Percentiles rank a stretch among this genome's conserved stretches.
Conservation (phyloP, 1,140 invertebrate species). For the Macrosteles quadrilineatus region DNA sequence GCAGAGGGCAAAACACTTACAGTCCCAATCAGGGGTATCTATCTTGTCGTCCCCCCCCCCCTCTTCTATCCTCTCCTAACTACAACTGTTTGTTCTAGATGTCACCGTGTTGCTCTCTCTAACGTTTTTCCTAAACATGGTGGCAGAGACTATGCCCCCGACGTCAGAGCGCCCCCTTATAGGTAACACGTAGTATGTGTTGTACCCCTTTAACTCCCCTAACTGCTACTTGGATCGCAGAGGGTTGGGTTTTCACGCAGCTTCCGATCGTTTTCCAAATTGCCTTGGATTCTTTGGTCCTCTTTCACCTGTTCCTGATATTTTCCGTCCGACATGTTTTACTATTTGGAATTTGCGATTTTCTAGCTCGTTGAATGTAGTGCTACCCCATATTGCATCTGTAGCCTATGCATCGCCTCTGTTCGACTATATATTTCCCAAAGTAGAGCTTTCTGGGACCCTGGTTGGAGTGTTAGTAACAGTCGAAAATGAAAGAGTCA, state of each 20-base stretch:
- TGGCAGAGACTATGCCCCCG: slow-evolving; percentile 64
- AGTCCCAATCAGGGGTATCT: neutral
- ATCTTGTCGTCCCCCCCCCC: slow-evolving; percentile 20
- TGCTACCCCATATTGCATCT: slow-evolving; percentile 18
- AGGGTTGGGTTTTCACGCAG: slow-evolving; percentile 37
- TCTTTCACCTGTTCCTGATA: slow-evolving; percentile 3
- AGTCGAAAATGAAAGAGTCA: no score
- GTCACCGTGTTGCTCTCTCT: slow-evolving; percentile 72
- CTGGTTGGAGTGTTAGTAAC: no score
- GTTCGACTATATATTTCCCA: slow-evolving; percentile 20
- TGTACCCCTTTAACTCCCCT: slow-evolving; percentile 22
- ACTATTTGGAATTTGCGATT: neutral
- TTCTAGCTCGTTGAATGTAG: slow-evolving; percentile 14
- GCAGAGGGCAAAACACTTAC: slow-evolving; percentile 35
- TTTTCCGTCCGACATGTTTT: no score
- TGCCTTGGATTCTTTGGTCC: neutral
- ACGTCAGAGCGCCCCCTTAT: slow-evolving; percentile 68
- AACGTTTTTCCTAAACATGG: slow-evolving; percentile 72
- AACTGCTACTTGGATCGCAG: slow-evolving; percentile 48
- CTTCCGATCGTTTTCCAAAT: slow-evolving; percentile 15
- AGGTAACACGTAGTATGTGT: slow-evolving; percentile 51
- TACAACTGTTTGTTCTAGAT: slow-evolving; percentile 53
- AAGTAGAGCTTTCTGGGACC: neutral
- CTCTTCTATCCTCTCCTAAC: slow-evolving; percentile 25
- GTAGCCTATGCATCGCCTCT: slow-evolving; percentile 17